Percentiles rank a stretch among this genome's conserved stretches.
Evolutionary conservation across 1,140 invertebrate species (phyloP).

Genomic region (Eurosta solidaginis): DNA sequence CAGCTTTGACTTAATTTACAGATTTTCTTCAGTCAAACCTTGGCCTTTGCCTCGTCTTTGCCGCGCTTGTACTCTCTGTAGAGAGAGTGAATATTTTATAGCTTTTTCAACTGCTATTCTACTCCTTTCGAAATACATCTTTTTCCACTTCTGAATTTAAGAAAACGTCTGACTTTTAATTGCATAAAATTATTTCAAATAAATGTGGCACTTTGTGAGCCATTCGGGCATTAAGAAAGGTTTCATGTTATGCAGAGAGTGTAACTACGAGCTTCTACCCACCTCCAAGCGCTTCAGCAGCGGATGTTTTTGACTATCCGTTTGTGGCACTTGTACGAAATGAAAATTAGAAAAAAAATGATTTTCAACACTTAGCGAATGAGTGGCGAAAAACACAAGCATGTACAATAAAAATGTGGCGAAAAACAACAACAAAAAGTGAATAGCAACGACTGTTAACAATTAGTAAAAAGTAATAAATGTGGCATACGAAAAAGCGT

Average conservation of each 20-base stretch:
- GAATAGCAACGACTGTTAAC: slow-evolving; percentile 1
- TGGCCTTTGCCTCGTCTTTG: background rate
- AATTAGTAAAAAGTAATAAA: slow-evolving; percentile 27
- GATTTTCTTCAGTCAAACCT: background rate
- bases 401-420: background rate
- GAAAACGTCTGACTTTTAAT: slow-evolving; percentile 25
- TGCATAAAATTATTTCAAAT: slow-evolving; percentile 24
- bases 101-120: background rate
- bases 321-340: background rate
- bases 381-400: slow-evolving; percentile 16
- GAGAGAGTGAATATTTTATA: background rate
- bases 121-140: background rate
- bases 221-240: background rate
- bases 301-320: too few relatives aligned
- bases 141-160: slow-evolving; percentile 13
- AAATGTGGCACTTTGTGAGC: slow-evolving; percentile 26
- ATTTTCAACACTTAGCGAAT: slow-evolving; percentile 26
- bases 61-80: background rate
- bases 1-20: background rate
- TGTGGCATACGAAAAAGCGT: slow-evolving; percentile 15
- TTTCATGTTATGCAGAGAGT: background rate
- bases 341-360: too few relatives aligned
- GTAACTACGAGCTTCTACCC: background rate
- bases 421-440: background rate
- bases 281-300: too few relatives aligned